Evolutionary conservation across 1,140 invertebrate species (phyloP), one percentile per base, ranked within the genome.

Genomic region (Carposina sasakii): DNA sequence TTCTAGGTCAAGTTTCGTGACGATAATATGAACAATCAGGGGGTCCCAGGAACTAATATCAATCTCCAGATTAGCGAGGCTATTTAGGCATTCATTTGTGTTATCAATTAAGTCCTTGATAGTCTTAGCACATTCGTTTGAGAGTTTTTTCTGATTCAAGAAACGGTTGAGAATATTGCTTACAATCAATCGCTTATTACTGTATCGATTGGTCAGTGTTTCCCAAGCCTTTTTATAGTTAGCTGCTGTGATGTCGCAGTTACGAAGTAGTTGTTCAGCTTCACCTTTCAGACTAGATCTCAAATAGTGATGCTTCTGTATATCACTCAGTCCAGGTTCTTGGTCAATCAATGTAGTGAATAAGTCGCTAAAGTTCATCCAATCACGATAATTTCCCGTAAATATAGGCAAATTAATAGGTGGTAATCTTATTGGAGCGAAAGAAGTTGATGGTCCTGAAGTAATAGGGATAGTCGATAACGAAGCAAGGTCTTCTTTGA

Each of bases 1-100:
- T 49, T 57, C 52, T 13, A 17, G 47, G 24, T 63, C 53, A 30
- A 58, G 45, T 23, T 54, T 63, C 16, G 47, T 46, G 10, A 56
- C 46, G 8, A 48, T 10, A 20, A 48, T 37, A 13, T 49, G 30
- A 2, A 53, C 37, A 0, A 53, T 21, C 2, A 62, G 49, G 6
- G 52, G 28, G 48, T 62, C 36, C 60, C 60, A 62, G 13, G 36
- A 23, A 17, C 40, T 55, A 20, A 31, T 39, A 21, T 48, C 41
- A 24, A 52, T 56, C 2, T 52, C 19, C 13, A 56, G n/a, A 46
- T 56, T 60, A 19, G 34, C 48, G 33, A 51, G 21, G 5, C 34
- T 34, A 16, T 16, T 52, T 9, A 55, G 23, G 34, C 58, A 60
- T 34, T 54, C 26, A 20, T 17, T 54, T 31, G 55, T 49, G 2